Base-by-base conservation (phyloP, 2,888 invertebrate genomes). In the Aricia artaxerxes region DNA sequence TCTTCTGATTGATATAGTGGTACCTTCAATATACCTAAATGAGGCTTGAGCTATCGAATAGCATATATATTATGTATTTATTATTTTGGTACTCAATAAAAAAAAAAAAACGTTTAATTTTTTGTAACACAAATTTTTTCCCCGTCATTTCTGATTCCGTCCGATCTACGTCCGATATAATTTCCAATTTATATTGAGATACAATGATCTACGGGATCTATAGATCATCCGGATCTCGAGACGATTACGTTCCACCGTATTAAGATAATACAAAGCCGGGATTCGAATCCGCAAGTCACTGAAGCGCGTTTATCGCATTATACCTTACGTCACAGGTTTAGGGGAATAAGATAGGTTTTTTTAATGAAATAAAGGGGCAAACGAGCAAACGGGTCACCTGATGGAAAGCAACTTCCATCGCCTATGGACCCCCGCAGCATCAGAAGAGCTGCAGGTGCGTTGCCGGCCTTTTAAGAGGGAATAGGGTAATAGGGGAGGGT, bases 181-280 rank as follows among this genome's bases (percentile, higher is more conserved):
- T 69, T 5, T 38, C 69, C 35, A 69, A 69, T 69, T 69, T 69
- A 13, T 38, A 69, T 69, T 69, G 35, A 1, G 13, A 38, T 13
- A 11, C 24, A 24, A 64, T 69, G 69, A 69, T 69, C 69, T 69
- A 69, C 16, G 35, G 35, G 69, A 69, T 69, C 35, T 35, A 35
- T 69, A 69, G 69, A 69, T 69, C 69, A 69, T 69, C 69, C 69
- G 38, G 38, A 69, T 69, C 69, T 11, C 5, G 24, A 49, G 7
- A 49, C 75, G 75, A 75, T 75, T 75, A 75, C 49, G 44, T 75
- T 75, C 44, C 31, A 9, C 44, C 73, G 44, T 73, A 44, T 73
- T 49, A 49, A 49, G 75, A 75, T 75, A 75, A 75, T 75, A 49
- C 75, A 44, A 73, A 44, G 44, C 44, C 75, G 49, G 75, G 49